Evolutionary conservation across 1,140 invertebrate species (phyloP), one percentile per base, ranked within the genome.

Genomic region (Papilio dardanus): DNA sequence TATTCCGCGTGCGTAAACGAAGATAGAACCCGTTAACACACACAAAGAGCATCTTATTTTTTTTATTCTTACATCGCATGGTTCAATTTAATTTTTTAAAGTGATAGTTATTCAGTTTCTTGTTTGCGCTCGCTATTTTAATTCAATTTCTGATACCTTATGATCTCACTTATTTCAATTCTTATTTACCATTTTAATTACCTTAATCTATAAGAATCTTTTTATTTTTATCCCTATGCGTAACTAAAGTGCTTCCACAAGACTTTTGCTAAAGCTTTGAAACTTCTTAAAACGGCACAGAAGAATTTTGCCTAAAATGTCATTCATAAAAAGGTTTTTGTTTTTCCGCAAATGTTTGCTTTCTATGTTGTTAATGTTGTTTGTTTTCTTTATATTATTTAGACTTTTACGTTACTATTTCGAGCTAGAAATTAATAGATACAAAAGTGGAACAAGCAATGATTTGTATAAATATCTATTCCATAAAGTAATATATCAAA

Each of bases 1-100:
- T 21, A 42, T 42, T 42, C 21, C 35, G 33, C n/a, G 31, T 28
- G 66, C 67, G 33, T 69, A 69, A 69, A 69, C 37, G n/a, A 35
- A 24, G 1, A 19, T 42, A 69, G 7, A 40, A 14, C 3, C 16
- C 3, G 16, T 68, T 24, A 19, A 67, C 66, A 28, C 6, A 35
- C 31, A 19, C 35, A 67, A 24, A 62, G 21, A 54, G 3, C 3
- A 62, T 62, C 12, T 62, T 30, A 62, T 16, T 62, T 62, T 58
- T 16, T 58, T 58, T 12, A 58, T 54, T 54, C 21, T 6, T 54
- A 54, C 19, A 24, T 14, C 7, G 21, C 8, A 54, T 21, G 4
- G 16, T 50, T 50, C 16, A 54, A 24, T 28, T 14, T 12, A 42
- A 2, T 16, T 3, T 42, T 42, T n/a, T 16, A 40, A 40, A 40